Conservation (phyloP, 2,797 vertebrate genomes). For the Pteronotus mesoamericanus region DNA sequence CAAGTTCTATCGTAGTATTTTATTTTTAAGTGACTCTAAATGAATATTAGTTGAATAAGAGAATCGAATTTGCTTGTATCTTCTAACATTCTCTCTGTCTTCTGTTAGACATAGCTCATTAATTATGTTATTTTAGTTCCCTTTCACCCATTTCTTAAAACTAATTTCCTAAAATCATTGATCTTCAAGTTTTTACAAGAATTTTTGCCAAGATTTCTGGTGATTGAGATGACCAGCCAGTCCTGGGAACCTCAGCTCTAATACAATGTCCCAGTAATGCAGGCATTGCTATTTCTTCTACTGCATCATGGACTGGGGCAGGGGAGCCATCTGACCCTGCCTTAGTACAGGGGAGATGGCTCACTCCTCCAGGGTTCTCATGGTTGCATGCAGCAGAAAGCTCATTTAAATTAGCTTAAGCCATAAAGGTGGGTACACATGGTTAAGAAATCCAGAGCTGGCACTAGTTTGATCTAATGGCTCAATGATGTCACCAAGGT, state of each 20-base stretch:
- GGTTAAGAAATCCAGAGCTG: not conserved
- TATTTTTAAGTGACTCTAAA: not conserved
- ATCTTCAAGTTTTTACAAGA: not conserved
- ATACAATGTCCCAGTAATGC: not conserved
- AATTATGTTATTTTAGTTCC: not conserved
- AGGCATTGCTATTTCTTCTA: not conserved
- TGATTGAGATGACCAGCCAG: not conserved
- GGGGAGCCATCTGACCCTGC: not conserved
- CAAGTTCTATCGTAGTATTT: not conserved
- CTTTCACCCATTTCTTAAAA: not conserved
- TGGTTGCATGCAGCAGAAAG: not conserved
- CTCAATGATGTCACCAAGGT: not conserved
- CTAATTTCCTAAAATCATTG: not conserved
- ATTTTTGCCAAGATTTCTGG: not conserved
- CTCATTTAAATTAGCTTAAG: not conserved
- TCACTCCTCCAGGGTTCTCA: not conserved
- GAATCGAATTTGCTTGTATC: not conserved
- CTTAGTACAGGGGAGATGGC: not conserved
- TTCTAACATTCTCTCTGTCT: not conserved
- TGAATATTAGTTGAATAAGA: constrained; percentile 13
- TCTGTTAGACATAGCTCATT: not conserved
- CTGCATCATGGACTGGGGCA: not conserved
- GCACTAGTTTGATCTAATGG: not conserved
- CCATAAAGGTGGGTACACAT: not conserved
- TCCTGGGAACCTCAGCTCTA: not conserved